Evolutionary conservation across 1,140 invertebrate genomes (phyloP).

Genomic region (Leguminivora glycinivorella): DNA sequence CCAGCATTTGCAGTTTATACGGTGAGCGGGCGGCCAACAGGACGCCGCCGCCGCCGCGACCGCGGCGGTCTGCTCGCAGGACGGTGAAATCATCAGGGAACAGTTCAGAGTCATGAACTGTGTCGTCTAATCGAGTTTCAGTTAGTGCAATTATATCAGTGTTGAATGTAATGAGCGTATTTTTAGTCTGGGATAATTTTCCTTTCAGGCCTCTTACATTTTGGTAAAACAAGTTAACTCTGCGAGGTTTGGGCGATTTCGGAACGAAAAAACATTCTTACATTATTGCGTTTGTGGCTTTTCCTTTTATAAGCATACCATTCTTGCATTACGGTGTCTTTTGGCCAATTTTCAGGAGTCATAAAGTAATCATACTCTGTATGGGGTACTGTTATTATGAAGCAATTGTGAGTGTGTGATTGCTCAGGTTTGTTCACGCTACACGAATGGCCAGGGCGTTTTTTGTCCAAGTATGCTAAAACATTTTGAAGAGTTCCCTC

Average conservation of each 20-base stretch:
- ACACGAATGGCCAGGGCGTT: neutral
- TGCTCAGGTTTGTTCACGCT: neutral
- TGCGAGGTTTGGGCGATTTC: neutral
- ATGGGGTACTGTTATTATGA: neutral
- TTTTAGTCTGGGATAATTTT: neutral
- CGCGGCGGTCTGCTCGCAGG: neutral
- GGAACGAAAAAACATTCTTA: neutral
- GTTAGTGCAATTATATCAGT: neutral
- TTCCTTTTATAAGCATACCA: neutral
- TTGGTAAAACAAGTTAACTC: neutral
- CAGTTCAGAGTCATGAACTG: neutral
- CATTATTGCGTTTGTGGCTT: neutral
- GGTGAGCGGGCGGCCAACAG: too few relatives aligned
- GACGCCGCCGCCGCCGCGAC: neutral
- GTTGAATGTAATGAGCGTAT: neutral
- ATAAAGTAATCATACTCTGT: neutral
- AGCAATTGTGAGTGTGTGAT: neutral
- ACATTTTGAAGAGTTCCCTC: too few relatives aligned
- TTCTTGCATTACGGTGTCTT: neutral
- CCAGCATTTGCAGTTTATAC: too few relatives aligned
- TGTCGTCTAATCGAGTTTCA: neutral
- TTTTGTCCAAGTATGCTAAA: neutral
- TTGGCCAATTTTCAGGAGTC: neutral
- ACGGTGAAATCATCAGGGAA: neutral
- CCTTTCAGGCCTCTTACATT: neutral